Percentiles rank a stretch among this genome's conserved stretches.
Conservation (phyloP, 2,797 vertebrate genomes). For the Microcaecilia unicolor region DNA sequence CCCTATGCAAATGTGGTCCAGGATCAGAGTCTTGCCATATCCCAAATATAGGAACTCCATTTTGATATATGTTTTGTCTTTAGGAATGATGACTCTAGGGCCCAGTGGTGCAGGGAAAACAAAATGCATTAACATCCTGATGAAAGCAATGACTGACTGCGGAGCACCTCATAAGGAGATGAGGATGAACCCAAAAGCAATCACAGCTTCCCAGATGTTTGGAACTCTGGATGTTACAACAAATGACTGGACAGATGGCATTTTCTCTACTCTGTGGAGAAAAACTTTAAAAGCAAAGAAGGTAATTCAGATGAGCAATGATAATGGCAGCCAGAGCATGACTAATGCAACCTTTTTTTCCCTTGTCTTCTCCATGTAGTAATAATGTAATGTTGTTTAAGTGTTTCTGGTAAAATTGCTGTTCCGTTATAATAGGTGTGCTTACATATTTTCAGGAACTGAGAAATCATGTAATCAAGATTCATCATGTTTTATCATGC, state of each 20-base stretch:
- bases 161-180: slow-evolving; percentile 69
- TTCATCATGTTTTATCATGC: too few relatives aligned
- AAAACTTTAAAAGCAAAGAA: slow-evolving; percentile 77
- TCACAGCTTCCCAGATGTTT: slow-evolving; percentile 79
- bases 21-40: too few relatives aligned
- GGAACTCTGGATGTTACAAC: slow-evolving; percentile 73
- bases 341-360: too few relatives aligned
- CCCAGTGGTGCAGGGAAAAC: slow-evolving; percentile 74
- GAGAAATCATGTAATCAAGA: too few relatives aligned
- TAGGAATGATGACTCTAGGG: slow-evolving; percentile 77
- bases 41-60: too few relatives aligned
- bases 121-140: slow-evolving; percentile 66
- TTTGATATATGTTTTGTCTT: slow-evolving; percentile 17
- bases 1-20: too few relatives aligned
- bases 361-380: too few relatives aligned
- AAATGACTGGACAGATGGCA: slow-evolving; percentile 79
- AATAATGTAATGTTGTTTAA: too few relatives aligned
- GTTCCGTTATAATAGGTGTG: too few relatives aligned
- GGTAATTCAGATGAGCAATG: slow-evolving; percentile 35
- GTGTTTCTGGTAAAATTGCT: too few relatives aligned
- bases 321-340: too few relatives aligned
- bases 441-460: too few relatives aligned
- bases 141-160: slow-evolving; percentile 73
- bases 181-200: slow-evolving; percentile 80
- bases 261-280: slow-evolving; percentile 78